Base-by-base conservation (phyloP, 2,888 invertebrate species). In the Pheosia tremula region DNA sequence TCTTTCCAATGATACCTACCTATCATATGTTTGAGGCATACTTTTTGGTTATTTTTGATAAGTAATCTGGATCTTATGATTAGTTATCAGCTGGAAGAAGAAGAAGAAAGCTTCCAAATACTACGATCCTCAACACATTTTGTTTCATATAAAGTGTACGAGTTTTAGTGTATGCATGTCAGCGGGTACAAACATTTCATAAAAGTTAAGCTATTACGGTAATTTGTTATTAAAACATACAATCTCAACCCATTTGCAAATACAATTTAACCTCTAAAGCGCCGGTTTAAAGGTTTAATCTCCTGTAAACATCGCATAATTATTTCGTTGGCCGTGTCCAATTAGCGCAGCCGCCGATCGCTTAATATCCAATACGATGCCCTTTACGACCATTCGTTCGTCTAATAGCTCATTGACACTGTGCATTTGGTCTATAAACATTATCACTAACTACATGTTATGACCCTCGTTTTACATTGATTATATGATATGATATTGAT, bases 341-440 rank as follows among this genome's bases (percentile, higher is more conserved):
- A 85, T 86, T 84, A 87, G 79, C 79, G 68, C 69, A 7, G 41
- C 75, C 78, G 68, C 71, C 79, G 78, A 83, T 83, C 79, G 76
- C 75, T 77, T 83, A 81, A 86, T 83, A 80, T 81, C 81, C 78
- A 79, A 85, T 84, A 82, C 78, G 76, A 78, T 78, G 80, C 79
- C 79, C 75, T 80, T 85, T 82, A 86, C 80, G 82, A 82, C 64
- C 78, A 79, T 84, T 85, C 76, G 71, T 82, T 79, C 75, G 69
- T 75, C 72, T 83, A 84, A 85, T 82, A 73, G 84, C 77, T 80
- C 71, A 79, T 80, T 79, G 72, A 67, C 67, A 68, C 62, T 77
- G 53, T 50, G 67, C 75, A 69, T 69, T 74, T 62, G 57, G 38
- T 53, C 61, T 67, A 61, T 67, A 66, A 62, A 66, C 58, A 62